A percentile compares a stretch with the other conserved stretches of the same genome.
Conservation (phyloP, 2,113 vertebrate species). For the human (Homo sapiens) region GRCh38 chr16:64708001-64708500, state of each 20-base stretch:
- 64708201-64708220: background rate
- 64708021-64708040: background rate
- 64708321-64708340: background rate
- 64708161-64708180: background rate
- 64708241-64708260: background rate
- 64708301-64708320: background rate
- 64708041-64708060: background rate
- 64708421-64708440: background rate
- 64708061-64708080: background rate
- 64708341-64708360: background rate
- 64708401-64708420: background rate
- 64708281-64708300: background rate
- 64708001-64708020: background rate
- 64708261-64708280: background rate
- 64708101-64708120: background rate
- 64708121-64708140: background rate
- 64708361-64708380: background rate
- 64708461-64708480: background rate
- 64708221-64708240: background rate
- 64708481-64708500: background rate
- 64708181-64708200: background rate
- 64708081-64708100: background rate
- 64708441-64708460: background rate
- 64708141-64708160: background rate
- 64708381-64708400: no score